phyloP scores from a whole-genome alignment of 2,797 vertebrate species.

The Rousettus madagascariensis region DNA sequence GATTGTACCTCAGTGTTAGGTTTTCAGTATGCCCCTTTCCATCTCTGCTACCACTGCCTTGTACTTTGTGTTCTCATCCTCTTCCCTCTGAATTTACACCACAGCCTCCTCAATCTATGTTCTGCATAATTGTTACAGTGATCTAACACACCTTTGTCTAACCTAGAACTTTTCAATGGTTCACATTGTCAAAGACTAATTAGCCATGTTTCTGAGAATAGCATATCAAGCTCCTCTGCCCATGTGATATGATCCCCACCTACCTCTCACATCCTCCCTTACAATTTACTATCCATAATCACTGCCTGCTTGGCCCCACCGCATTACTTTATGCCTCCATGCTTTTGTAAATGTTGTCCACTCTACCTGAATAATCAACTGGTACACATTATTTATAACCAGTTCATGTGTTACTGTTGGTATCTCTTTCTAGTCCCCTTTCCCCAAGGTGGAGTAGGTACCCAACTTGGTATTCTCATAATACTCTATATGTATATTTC shows the following conservation, averaged over 20 bases:
- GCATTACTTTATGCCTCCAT: background rate
- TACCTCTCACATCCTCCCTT: background rate
- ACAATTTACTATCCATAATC: background rate
- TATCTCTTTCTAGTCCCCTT: background rate
- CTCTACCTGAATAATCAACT: background rate
- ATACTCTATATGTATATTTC: background rate
- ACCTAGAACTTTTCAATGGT: background rate
- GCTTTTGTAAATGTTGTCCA: background rate
- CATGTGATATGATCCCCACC: background rate
- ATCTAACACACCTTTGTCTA: background rate
- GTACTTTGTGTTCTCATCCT: background rate
- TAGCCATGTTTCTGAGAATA: slow-evolving; percentile 4
- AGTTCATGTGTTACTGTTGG: background rate
- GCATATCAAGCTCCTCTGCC: background rate
- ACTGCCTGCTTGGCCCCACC: background rate
- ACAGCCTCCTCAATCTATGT: background rate
- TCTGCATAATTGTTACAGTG: background rate
- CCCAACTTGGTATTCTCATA: background rate
- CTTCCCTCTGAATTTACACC: slow-evolving; percentile 24
- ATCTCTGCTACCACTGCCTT: background rate
- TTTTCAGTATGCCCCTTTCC: background rate
- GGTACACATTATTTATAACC: background rate
- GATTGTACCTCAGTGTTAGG: background rate
- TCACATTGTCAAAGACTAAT: background rate
- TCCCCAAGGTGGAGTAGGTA: background rate